These are phyloP conservation scores for Lepisosteus osseus DNA, from an alignment of 2,113 vertebrate genomes.

Conservation along the genomic window DNA sequence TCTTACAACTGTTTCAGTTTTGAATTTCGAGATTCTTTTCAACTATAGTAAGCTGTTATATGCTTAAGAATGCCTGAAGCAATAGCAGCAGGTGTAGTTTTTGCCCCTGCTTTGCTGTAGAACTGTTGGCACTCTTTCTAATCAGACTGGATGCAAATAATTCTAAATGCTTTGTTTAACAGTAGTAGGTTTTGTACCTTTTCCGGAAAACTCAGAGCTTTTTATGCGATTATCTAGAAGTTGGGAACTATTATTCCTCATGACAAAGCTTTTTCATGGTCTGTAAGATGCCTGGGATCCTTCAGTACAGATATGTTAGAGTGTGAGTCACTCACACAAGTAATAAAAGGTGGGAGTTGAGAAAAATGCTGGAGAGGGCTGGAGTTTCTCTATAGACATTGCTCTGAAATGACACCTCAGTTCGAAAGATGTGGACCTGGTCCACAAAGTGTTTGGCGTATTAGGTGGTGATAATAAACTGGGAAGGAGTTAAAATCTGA, in stretches of 20 bases:
- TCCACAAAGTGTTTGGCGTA: slow-evolving; percentile 8
- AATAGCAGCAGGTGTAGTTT: no score
- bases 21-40: no score
- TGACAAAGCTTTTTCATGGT: slow-evolving; percentile 8
- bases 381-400: slow-evolving; percentile 10
- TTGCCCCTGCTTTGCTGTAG: no score
- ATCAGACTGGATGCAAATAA: not conserved
- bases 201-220: not conserved
- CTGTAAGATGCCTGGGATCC: slow-evolving; percentile 41
- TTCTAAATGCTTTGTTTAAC: not conserved
- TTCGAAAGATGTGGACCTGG: slow-evolving; percentile 30
- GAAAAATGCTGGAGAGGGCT: slow-evolving; percentile 30
- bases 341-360: slow-evolving; percentile 55
- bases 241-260: not conserved
- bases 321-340: slow-evolving; percentile 57
- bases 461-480: no score
- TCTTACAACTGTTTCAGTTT: no score
- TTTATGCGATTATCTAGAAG: not conserved
- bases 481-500: no score
- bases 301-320: slow-evolving; percentile 12
- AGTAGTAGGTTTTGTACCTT: not conserved
- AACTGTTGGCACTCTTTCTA: no score
- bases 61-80: no score
- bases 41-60: no score
- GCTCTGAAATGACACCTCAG: slow-evolving; percentile 54